These are phyloP conservation scores for Galaxea fascicularis DNA, from an alignment of 92 coral and sea anemone genomes.

Conservation along the genomic window DNA sequence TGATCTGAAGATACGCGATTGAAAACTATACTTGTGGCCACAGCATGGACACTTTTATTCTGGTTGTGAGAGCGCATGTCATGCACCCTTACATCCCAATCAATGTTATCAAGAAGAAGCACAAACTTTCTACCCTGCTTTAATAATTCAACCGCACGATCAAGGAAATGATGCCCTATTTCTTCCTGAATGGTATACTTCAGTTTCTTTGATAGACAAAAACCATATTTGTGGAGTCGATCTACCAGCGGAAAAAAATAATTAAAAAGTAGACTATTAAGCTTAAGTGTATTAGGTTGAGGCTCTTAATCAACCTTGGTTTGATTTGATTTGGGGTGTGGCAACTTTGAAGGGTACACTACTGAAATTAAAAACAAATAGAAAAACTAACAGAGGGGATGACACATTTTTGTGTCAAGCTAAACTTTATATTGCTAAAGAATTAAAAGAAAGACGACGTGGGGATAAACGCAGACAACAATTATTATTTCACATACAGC, in stretches of 20 bases:
- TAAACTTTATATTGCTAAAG: constrained; percentile 12
- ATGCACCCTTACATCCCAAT: constrained; percentile 67
- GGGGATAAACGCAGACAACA: constrained; percentile 5
- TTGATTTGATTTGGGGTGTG: not conserved
- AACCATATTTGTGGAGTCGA: constrained; percentile 63
- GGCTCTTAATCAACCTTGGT: constrained; percentile 8
- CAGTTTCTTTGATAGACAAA: constrained; percentile 48
- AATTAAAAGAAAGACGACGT: constrained; percentile 14
- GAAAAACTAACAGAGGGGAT: constrained; percentile 7
- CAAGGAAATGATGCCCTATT: constrained; percentile 59
- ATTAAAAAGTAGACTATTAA: not conserved
- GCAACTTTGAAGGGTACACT: constrained; percentile 1
- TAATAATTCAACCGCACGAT: constrained; percentile 51
- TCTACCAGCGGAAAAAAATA: constrained; percentile 35
- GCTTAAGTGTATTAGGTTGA: constrained; percentile 31
- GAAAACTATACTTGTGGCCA: constrained; percentile 69
- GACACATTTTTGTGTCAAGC: constrained; percentile 11
- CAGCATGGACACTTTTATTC: constrained; percentile 77
- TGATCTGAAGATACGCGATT: constrained; percentile 5
- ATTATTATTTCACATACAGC: constrained; percentile 4
- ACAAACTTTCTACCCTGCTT: constrained; percentile 51
- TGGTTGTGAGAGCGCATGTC: constrained; percentile 71
- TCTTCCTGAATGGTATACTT: constrained; percentile 62
- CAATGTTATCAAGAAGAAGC: not conserved
- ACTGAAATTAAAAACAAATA: constrained; percentile 18